Evolutionary conservation across 2,797 vertebrate genomes (phyloP).

Genomic region (Malacoctenus gilli): DNA sequence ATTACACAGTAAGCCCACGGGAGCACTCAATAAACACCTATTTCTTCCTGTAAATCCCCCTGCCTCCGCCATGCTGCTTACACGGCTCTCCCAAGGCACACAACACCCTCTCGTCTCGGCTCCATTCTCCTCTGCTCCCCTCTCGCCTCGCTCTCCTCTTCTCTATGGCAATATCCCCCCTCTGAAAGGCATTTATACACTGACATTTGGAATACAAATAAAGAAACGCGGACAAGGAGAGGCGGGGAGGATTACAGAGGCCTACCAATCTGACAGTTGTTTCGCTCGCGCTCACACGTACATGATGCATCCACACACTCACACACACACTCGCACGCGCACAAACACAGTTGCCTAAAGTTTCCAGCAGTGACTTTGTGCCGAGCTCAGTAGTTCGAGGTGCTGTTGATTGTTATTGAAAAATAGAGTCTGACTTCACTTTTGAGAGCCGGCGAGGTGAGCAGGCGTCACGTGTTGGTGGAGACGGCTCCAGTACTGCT

Average conservation of each 20-base stretch:
- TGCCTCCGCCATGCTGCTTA: slow-evolving; percentile 77
- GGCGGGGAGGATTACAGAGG: slow-evolving; percentile 78
- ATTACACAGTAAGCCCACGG: slow-evolving; percentile 86
- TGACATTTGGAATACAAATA: slow-evolving; percentile 90
- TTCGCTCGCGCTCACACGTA: slow-evolving; percentile 43
- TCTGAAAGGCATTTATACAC: slow-evolving; percentile 79
- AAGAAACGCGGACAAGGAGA: slow-evolving; percentile 80
- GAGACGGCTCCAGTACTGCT: too few species aligned
- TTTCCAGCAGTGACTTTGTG: slow-evolving; percentile 48
- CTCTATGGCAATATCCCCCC: slow-evolving; percentile 71
- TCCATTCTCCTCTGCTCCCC: slow-evolving; percentile 40
- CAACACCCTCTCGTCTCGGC: slow-evolving; percentile 73
- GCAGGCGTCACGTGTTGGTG: too few species aligned
- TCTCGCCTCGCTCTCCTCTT: slow-evolving; percentile 51
- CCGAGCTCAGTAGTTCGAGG: slow-evolving; percentile 10
- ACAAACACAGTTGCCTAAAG: slow-evolving; percentile 24
- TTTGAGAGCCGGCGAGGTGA: too few species aligned
- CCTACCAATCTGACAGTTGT: slow-evolving; percentile 76
- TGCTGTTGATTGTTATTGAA: slow-evolving; percentile 6
- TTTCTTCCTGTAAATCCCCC: slow-evolving; percentile 85
- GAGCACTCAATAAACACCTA: slow-evolving; percentile 88
- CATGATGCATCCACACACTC: slow-evolving; percentile 38
- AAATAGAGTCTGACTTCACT: too few species aligned
- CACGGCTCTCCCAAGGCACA: slow-evolving; percentile 82
- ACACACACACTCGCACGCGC: slow-evolving; percentile 38